A percentile compares a stretch with the other conserved stretches of the same genome.
Evolutionary conservation across 2,113 vertebrate genomes (phyloP).

Genomic region (Cnemophilus loriae): DNA sequence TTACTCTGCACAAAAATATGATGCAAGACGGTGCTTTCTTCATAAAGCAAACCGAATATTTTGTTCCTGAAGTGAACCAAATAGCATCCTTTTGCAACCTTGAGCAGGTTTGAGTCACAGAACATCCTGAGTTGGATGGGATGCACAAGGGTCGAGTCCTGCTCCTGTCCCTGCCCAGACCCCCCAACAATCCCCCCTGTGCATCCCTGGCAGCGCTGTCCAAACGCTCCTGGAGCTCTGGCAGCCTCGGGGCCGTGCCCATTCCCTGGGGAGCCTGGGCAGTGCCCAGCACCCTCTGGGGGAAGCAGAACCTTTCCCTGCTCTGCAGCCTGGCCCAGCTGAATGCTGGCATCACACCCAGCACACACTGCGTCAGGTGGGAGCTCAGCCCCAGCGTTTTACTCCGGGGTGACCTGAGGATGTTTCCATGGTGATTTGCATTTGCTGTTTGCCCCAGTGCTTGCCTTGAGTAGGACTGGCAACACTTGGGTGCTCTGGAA

Average conservation of each 20-base stretch:
- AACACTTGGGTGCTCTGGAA: neutral
- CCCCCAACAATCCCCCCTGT: rapidly evolving
- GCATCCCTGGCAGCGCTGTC: neutral
- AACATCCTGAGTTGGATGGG: neutral
- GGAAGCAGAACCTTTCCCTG: neutral
- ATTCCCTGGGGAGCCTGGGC: neutral
- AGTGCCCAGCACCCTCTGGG: neutral
- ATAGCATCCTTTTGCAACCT: neutral
- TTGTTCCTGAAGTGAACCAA: neutral
- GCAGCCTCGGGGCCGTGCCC: neutral
- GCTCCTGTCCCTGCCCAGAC: neutral
- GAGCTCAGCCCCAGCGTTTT: neutral
- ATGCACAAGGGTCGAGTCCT: rapidly evolving
- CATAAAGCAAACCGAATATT: neutral
- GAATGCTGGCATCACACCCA: neutral
- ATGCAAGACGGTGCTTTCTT: neutral
- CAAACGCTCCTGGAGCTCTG: neutral
- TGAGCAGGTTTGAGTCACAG: neutral
- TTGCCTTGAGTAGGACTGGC: neutral
- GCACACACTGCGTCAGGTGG: neutral
- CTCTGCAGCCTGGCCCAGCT: neutral
- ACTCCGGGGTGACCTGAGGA: neutral
- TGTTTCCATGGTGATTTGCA: neutral
- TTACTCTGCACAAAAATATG: neutral
- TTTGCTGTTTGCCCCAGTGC: neutral